Percentiles rank a stretch among this genome's conserved stretches.
Evolutionary conservation across 2,888 invertebrate species (phyloP).

Genomic region (Octonoba sinensis): DNA sequence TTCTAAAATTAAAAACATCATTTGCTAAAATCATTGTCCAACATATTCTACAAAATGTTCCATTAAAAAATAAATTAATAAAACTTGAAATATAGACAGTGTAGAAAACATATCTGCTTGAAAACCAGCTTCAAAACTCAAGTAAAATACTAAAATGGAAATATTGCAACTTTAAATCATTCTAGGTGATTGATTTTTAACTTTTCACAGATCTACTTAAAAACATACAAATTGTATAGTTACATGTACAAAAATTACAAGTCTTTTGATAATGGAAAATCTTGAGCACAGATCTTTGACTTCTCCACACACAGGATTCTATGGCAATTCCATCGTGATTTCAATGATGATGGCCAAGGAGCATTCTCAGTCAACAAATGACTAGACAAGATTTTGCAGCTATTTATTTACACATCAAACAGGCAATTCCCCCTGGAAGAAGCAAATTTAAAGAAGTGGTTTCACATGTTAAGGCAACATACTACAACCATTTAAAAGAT

Average conservation of each 20-base stretch:
- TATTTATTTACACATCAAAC: slow-evolving; percentile 38
- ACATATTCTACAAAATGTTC: too few relatives aligned
- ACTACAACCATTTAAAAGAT: background rate
- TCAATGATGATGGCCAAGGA: slow-evolving; percentile 14
- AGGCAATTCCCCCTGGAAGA: slow-evolving; percentile 45
- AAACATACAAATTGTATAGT: slow-evolving; percentile 44
- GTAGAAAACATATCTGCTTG: too few relatives aligned
- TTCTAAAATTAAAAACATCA: too few relatives aligned
- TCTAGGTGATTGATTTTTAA: too few relatives aligned
- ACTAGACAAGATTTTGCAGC: slow-evolving; percentile 53
- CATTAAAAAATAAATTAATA: too few relatives aligned
- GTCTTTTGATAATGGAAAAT: slow-evolving; percentile 50
- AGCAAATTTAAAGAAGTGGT: background rate
- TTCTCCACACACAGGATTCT: slow-evolving; percentile 18
- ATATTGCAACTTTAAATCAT: too few relatives aligned
- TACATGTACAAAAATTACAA: slow-evolving; percentile 24
- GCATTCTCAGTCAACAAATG: slow-evolving; percentile 60
- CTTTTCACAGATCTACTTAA: slow-evolving; percentile 21
- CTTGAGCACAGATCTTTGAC: slow-evolving; percentile 59
- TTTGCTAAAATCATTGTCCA: too few relatives aligned
- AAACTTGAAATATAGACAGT: too few relatives aligned
- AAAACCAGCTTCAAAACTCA: too few relatives aligned
- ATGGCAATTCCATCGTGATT: slow-evolving; percentile 25
- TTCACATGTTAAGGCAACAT: background rate
- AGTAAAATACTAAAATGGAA: too few relatives aligned